phyloP scores from a whole-genome alignment of 92 coral and sea anemone species.

The Parazoanthus swiftii region DNA sequence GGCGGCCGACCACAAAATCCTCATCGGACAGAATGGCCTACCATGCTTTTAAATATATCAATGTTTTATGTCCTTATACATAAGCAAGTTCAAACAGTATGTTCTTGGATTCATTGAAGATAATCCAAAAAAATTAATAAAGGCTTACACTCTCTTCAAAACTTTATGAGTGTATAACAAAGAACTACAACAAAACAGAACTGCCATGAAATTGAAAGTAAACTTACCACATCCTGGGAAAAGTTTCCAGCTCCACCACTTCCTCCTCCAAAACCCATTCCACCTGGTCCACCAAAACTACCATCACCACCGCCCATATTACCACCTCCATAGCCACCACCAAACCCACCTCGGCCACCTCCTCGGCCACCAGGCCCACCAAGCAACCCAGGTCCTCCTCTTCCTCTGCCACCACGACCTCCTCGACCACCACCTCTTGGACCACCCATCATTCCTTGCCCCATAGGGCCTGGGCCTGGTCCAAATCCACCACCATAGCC shows the following conservation, averaged over 20 bases:
- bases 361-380: slow-evolving; percentile 70
- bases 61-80: too few relatives aligned
- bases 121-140: too few relatives aligned
- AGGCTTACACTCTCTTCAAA: too few relatives aligned
- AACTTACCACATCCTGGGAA: slow-evolving; percentile 42
- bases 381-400: slow-evolving; percentile 57
- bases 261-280: slow-evolving; percentile 43
- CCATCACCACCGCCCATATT: slow-evolving; percentile 69
- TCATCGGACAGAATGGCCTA: too few relatives aligned
- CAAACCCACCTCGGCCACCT: slow-evolving; percentile 60
- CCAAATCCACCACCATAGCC: slow-evolving; percentile 72
- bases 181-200: background rate
- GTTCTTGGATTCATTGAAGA: too few relatives aligned
- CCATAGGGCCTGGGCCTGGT: slow-evolving; percentile 38
- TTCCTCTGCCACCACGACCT: slow-evolving; percentile 74
- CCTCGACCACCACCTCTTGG: slow-evolving; percentile 61
- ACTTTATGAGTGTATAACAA: background rate
- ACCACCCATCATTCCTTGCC: slow-evolving; percentile 54
- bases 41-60: too few relatives aligned
- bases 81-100: too few relatives aligned
- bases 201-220: background rate
- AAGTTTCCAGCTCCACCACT: slow-evolving; percentile 45
- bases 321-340: slow-evolving; percentile 63
- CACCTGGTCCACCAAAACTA: slow-evolving; percentile 49
- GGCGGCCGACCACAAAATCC: too few relatives aligned